These are phyloP conservation scores for Bubo scandiacus DNA, from an alignment of 2,113 vertebrate species.

Conservation along the genomic window DNA sequence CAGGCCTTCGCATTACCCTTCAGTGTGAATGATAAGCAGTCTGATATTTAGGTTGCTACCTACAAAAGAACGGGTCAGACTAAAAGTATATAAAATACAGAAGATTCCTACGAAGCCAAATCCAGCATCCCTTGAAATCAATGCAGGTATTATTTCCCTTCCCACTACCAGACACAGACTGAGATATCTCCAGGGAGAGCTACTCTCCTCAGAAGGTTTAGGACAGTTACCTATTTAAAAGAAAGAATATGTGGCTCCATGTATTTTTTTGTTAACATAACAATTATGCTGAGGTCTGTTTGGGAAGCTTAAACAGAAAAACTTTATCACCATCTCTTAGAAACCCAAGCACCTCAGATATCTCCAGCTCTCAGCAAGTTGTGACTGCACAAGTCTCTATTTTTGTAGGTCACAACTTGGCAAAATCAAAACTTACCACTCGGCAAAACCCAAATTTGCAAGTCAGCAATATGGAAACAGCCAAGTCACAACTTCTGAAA, in stretches of 20 bases:
- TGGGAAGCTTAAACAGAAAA: neutral
- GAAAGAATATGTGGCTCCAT: neutral
- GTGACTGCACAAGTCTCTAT: neutral
- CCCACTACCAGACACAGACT: neutral
- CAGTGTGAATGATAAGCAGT: neutral
- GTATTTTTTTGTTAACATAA: neutral
- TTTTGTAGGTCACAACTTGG: neutral
- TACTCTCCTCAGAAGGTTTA: neutral
- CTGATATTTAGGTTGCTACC: neutral
- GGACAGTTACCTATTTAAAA: neutral
- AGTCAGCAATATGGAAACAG: neutral
- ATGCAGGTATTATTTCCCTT: neutral
- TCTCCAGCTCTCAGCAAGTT: slow-evolving; percentile 6
- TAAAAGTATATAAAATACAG: neutral
- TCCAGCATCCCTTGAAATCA: neutral
- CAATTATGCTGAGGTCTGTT: neutral
- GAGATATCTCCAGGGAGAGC: neutral
- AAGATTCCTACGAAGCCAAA: neutral
- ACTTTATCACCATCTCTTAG: neutral
- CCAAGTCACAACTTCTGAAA: neutral
- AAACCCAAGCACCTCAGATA: neutral
- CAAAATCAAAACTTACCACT: neutral
- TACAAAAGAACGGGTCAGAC: neutral
- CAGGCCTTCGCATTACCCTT: neutral
- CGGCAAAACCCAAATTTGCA: neutral